Evolutionary conservation across 2,888 invertebrate species (phyloP), one percentile per base, ranked within the genome.

Genomic region (Sinelater perroti): DNA sequence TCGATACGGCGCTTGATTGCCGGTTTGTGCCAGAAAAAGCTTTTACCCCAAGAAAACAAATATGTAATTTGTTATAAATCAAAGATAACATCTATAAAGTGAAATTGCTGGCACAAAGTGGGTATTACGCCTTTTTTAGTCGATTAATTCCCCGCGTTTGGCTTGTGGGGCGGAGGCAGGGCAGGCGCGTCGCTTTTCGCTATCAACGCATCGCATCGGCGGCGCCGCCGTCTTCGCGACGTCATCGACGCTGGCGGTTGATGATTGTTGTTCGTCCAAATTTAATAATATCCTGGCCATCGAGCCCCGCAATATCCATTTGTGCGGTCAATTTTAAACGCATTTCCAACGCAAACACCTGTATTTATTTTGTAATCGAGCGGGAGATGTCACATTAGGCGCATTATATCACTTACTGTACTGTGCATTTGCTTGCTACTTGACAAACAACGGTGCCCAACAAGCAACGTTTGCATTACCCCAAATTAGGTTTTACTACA

Each of bases 61-160:
- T 68, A 70, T 66, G 62, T 69, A 70, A 70, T 74, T 75, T 71
- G 70, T 70, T 71, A 72, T 72, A 73, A 75, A 75, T 75, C 74
- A 74, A 70, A 72, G 75, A 75, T 74, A 72, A 66, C 67, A 74
- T 74, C 75, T 72, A 70, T 67, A 70, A 68, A 70, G 70, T 68
- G 61, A 70, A 75, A 72, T 73, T 72, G 72, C 68, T 60, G 61
- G 61, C 63, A 62, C 54, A 69, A 67, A 66, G 67, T 66, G 62
- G 63, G 54, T 63, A 55, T 62, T 57, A 59, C 60, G 56, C 52
- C 51, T 56, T 60, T 52, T 59, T 54, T 51, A 55, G 44, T 49
- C 47, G 57, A 38, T 60, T 63, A 65, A 55, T 55, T 42, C 44
- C 30, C 53, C 56, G 40, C 30, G 49, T 49, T 56, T 47, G 53